phyloP scores from a whole-genome alignment of 2,113 vertebrate species.

The Platycercus adscitus region DNA sequence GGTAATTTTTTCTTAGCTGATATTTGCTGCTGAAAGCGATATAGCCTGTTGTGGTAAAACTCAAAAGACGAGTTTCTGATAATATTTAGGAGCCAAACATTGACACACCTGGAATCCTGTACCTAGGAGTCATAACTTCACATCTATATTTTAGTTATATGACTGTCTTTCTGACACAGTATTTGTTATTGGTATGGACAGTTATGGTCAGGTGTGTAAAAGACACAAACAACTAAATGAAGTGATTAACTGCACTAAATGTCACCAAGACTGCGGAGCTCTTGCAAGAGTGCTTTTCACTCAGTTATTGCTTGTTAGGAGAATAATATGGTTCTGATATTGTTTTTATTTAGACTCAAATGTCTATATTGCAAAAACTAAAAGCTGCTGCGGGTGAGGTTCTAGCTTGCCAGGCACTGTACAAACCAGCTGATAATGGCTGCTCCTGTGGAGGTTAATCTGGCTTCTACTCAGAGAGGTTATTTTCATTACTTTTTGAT shows the following conservation, averaged over 20 bases:
- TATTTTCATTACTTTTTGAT: not conserved
- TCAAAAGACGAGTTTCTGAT: not conserved
- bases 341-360: not conserved
- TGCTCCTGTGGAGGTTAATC: not conserved
- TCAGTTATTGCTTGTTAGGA: not conserved
- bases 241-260: not conserved
- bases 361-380: not conserved
- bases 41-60: not conserved
- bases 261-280: not conserved
- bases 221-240: not conserved
- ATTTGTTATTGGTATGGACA: not conserved
- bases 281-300: not conserved
- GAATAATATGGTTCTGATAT: not conserved
- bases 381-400: not conserved
- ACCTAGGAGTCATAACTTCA: not conserved
- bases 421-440: not conserved
- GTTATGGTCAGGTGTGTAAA: not conserved
- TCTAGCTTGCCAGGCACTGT: not conserved
- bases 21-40: not conserved
- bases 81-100: not conserved
- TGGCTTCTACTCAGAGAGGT: not conserved
- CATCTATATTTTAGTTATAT: not conserved
- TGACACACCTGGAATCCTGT: not conserved
- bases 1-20: not conserved
- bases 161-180: not conserved